Evolutionary conservation across 2,113 vertebrate genomes (phyloP).

Genomic region (Zootoca vivipara): DNA sequence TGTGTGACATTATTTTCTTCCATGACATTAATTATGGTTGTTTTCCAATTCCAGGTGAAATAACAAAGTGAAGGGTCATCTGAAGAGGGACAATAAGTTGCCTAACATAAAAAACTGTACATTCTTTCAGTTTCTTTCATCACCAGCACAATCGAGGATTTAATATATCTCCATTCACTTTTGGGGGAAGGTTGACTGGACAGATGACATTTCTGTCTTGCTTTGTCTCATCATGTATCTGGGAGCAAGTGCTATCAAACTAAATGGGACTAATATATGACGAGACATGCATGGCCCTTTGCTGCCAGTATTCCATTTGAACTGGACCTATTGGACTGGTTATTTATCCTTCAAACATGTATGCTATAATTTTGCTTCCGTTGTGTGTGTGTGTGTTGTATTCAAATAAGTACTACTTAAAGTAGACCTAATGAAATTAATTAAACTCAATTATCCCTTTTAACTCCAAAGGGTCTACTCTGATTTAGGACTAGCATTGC

Average conservation of each 20-base stretch:
- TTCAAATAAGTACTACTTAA: too few relatives aligned
- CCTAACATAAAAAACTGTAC: not conserved
- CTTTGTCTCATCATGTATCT: not conserved
- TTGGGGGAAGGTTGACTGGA: not conserved
- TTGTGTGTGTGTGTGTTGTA: too few relatives aligned
- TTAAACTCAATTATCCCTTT: too few relatives aligned
- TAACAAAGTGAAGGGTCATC: not conserved
- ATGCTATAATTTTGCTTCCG: not conserved
- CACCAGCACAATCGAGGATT: not conserved
- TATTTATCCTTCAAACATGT: not conserved
- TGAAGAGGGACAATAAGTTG: too few relatives aligned
- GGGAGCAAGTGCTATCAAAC: not conserved
- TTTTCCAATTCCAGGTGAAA: constrained; percentile 27
- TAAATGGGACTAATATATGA: not conserved
- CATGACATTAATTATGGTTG: not conserved
- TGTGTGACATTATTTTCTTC: too few relatives aligned
- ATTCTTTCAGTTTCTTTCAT: not conserved
- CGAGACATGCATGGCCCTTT: not conserved
- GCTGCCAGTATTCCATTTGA: not conserved
- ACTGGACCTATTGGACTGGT: not conserved
- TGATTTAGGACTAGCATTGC: too few relatives aligned
- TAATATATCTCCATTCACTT: not conserved
- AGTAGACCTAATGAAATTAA: too few relatives aligned
- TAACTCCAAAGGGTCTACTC: not conserved
- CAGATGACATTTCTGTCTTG: not conserved